Base-by-base conservation (phyloP, 1,140 invertebrate genomes). In the Calliopsis andreniformis region DNA sequence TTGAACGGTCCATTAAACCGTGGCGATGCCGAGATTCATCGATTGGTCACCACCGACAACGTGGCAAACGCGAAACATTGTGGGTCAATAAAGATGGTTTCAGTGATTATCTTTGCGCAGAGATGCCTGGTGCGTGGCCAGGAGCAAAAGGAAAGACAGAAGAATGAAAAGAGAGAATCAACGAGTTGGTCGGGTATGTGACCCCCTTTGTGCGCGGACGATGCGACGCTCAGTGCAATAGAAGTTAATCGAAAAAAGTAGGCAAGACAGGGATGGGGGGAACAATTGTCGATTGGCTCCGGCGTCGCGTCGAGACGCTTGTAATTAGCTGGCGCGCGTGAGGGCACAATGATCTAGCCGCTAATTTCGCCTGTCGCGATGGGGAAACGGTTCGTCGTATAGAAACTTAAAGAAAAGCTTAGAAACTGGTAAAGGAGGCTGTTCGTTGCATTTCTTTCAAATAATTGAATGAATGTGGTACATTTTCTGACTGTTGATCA, bases 221-320 rank as follows among this genome's bases (percentile, higher is more conserved):
- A 70, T 53, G 68, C 58, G 55, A 23, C 25, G 43, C 7, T 42
- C 68, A 30, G 23, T 61, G 66, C 63, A 69, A 69, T 76, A 61
- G 51, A 28, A 73, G 71, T 75, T 75, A 75, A 61, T 70, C 73
- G 55, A 76, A 75, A 70, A 76, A 70, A 76, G 55, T 70, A 61
- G 66, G 45, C 25, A 70, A 61, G 56, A 76, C 32, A 51, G 45
- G 51, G 64, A 70, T n/a, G 47, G 6, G 47, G 6, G 55, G 18
- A 45, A 47, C 23, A 61, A 70, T 61, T 59, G 67, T 49, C 39
- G 25, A 56, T 75, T 43, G 71, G 61, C 61, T 43, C 32, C 35
- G 43, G 59, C 70, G 71, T 66, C 62, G 51, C 71, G 51, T 47
- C 73, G 73, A 76, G 73, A 76, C 67, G 66, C 43, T 70, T 51